phyloP scores from a whole-genome alignment of 2,113 vertebrate species.

The Cololabis saira region DNA sequence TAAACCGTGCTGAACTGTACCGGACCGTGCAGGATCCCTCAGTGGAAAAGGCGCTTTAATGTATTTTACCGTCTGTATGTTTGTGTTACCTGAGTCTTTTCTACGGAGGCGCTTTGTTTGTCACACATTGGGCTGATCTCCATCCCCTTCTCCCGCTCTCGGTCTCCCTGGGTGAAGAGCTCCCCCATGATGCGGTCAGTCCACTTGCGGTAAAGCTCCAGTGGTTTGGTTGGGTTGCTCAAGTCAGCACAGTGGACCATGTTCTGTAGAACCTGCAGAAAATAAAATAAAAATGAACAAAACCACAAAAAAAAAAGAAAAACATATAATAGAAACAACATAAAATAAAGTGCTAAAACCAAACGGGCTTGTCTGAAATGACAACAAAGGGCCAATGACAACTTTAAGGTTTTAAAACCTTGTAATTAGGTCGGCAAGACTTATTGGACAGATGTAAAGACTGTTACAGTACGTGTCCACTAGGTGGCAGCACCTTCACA shows the following conservation, averaged over 20 bases:
- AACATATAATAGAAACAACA: neutral
- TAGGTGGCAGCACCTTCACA: too few relatives aligned
- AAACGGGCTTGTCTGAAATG: too few relatives aligned
- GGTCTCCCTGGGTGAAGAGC: slow-evolving; percentile 90
- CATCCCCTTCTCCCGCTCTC: slow-evolving; percentile 89
- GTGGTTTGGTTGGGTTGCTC: slow-evolving; percentile 93
- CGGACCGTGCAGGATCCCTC: too few relatives aligned
- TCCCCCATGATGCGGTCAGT: slow-evolving; percentile 91
- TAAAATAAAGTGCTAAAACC: too few relatives aligned
- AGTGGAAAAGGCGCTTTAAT: too few relatives aligned
- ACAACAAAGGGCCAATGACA: too few relatives aligned
- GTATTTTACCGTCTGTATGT: neutral
- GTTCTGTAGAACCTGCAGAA: slow-evolving; percentile 89
- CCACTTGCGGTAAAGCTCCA: slow-evolving; percentile 91
- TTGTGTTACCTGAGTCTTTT: slow-evolving; percentile 88
- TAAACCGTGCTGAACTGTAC: too few relatives aligned
- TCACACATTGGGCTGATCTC: slow-evolving; percentile 97
- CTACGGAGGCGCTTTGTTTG: slow-evolving; percentile 91
- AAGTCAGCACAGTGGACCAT: slow-evolving; percentile 94
- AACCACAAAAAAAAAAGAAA: neutral
- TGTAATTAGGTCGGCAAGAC: too few relatives aligned
- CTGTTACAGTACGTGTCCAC: too few relatives aligned
- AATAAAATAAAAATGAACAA: too few relatives aligned
- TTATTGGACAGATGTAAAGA: too few relatives aligned
- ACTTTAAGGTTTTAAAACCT: too few relatives aligned